Conservation (phyloP, 2,888 invertebrate species). For the Drosophila suboccidentalis region DNA sequence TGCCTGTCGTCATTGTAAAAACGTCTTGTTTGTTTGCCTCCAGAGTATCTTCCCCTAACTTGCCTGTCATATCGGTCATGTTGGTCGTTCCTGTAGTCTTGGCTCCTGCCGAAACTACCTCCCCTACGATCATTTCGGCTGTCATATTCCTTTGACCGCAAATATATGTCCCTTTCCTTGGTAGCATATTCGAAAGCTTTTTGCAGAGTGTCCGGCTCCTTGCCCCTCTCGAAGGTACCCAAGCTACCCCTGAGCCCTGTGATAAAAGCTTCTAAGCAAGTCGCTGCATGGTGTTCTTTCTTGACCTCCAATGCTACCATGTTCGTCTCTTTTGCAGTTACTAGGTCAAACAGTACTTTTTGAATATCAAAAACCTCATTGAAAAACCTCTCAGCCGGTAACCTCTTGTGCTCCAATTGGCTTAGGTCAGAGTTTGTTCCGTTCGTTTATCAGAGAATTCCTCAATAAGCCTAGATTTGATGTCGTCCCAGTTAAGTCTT, state of each 20-base stretch:
- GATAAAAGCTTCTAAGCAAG: not conserved
- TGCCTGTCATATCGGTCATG: not conserved
- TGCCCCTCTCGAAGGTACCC: not conserved
- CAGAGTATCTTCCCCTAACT: not conserved
- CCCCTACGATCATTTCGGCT: too few relatives aligned
- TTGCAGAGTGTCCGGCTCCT: not conserved
- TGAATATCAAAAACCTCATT: not conserved
- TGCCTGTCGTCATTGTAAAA: not conserved
- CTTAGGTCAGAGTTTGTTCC: not conserved
- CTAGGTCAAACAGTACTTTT: not conserved
- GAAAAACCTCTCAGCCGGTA: not conserved
- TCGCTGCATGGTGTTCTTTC: not conserved
- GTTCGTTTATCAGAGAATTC: not conserved
- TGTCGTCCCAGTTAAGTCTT: not conserved
- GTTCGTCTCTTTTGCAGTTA: not conserved
- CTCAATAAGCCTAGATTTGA: not conserved
- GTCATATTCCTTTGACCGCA: not conserved
- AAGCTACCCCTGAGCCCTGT: not conserved
- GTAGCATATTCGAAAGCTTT: not conserved
- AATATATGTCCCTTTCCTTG: not conserved
- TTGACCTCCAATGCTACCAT: not conserved
- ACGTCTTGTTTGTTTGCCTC: not conserved
- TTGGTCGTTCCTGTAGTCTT: not conserved
- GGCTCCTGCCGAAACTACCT: not conserved
- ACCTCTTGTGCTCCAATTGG: not conserved